Evolutionary conservation across 1,140 invertebrate genomes (phyloP).

Genomic region (Drosophila ficusphila): DNA sequence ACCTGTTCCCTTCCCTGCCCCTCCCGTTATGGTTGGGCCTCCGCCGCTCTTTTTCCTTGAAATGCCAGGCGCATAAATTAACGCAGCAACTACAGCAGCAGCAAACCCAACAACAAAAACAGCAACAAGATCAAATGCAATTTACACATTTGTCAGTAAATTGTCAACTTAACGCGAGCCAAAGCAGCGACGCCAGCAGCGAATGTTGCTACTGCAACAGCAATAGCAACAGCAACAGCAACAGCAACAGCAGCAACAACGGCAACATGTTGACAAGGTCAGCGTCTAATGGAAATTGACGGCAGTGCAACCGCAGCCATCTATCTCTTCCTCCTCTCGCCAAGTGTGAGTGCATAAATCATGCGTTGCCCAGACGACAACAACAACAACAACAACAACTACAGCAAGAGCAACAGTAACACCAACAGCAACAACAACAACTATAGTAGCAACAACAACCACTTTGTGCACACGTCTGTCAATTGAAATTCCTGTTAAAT

Average conservation of each 20-base stretch:
- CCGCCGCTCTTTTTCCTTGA: constrained; percentile 45
- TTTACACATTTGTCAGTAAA: constrained; percentile 84
- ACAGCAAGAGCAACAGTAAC: neutral
- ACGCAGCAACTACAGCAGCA: constrained; percentile 42
- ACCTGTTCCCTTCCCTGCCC: too few species aligned
- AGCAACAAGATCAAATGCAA: constrained; percentile 79
- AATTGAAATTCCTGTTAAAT: constrained; percentile 84
- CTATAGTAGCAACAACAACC: constrained; percentile 13
- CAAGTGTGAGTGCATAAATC: constrained; percentile 75
- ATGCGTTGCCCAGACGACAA: constrained; percentile 59
- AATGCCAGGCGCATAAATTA: constrained; percentile 76
- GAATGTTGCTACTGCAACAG: constrained; percentile 47
- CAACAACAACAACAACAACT: constrained; percentile 14
- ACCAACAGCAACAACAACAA: constrained; percentile 6
- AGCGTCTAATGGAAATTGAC: constrained; percentile 77
- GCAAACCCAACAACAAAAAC: constrained; percentile 57
- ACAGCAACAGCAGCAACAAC: constrained; percentile 39
- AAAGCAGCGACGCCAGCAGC: constrained; percentile 31
- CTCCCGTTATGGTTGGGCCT: constrained; percentile 12
- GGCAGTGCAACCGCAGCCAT: constrained; percentile 20
- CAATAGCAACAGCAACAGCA: constrained; percentile 25
- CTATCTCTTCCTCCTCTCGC: constrained; percentile 37
- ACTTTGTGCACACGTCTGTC: constrained; percentile 67
- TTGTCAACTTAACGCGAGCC: constrained; percentile 81
- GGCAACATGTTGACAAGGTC: constrained; percentile 83